phyloP scores from a whole-genome alignment of 2,888 invertebrate genomes.

The Thelaira solivaga region DNA sequence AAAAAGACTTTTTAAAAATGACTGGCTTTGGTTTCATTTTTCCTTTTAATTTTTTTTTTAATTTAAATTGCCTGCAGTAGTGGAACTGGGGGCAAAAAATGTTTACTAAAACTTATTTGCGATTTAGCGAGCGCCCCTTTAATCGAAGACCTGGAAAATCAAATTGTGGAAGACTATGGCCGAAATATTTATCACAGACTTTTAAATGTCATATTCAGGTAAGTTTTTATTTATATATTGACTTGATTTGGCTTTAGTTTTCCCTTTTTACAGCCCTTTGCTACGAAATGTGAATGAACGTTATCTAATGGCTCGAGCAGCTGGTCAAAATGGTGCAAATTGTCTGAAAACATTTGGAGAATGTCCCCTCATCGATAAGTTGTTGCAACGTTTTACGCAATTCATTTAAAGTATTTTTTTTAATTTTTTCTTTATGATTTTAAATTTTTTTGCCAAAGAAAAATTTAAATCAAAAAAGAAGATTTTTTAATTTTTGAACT shows the following conservation, averaged over 20 bases:
- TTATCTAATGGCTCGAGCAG: conserved; percentile 68
- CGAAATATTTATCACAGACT: conserved; percentile 66
- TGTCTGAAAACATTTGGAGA: conserved; percentile 67
- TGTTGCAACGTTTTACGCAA: conserved; percentile 27
- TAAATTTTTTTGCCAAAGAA: too few species aligned
- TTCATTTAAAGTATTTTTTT: not conserved
- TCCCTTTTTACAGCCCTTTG: conserved; percentile 66
- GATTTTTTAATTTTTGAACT: not conserved
- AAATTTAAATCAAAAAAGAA: not conserved
- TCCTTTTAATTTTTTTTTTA: not conserved
- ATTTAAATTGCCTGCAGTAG: conserved; percentile 46
- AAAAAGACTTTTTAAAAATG: too few species aligned
- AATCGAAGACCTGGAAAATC: conserved; percentile 42
- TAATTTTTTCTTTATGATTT: too few species aligned
- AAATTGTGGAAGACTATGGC: conserved; percentile 31
- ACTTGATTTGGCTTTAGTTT: not conserved
- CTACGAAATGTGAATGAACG: conserved; percentile 67
- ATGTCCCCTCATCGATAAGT: conserved; percentile 60
- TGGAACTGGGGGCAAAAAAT: conserved; percentile 71
- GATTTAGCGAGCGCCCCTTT: conserved; percentile 74
- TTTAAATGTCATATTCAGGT: conserved; percentile 71
- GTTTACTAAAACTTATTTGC: conserved; percentile 78
- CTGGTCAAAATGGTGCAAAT: conserved; percentile 68
- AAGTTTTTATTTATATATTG: conserved; percentile 54
- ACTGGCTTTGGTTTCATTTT: not conserved